These are phyloP conservation scores for Synanthedon vespiformis DNA, from an alignment of 2,888 invertebrate genomes.

Conservation along the genomic window DNA sequence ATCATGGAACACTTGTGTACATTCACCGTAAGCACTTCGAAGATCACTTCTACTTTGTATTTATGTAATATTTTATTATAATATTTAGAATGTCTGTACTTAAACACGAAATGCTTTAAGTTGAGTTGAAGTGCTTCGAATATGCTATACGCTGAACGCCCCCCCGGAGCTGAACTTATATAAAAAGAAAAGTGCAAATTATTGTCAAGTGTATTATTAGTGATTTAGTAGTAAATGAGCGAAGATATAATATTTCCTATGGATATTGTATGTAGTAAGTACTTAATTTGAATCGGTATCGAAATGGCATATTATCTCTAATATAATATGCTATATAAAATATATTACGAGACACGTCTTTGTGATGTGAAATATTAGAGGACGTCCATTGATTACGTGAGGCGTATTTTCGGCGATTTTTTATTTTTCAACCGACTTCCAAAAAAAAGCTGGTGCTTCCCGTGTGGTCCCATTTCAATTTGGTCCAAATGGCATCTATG, in stretches of 20 bases:
- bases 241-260: slow-evolving; percentile 45
- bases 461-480: too few species aligned
- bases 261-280: slow-evolving; percentile 66
- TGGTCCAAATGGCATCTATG: too few species aligned
- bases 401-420: too few species aligned
- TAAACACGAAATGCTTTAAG: background rate
- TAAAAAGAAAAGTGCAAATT: slow-evolving; percentile 57
- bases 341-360: too few species aligned
- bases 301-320: slow-evolving; percentile 17
- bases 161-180: slow-evolving; percentile 58
- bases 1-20: slow-evolving; percentile 19
- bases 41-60: slow-evolving; percentile 10
- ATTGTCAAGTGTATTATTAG: slow-evolving; percentile 54
- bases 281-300: slow-evolving; percentile 42
- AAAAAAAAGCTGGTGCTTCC: too few species aligned
- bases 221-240: slow-evolving; percentile 49
- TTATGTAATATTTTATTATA: background rate
- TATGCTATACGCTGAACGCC: slow-evolving; percentile 61
- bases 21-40: slow-evolving; percentile 53
- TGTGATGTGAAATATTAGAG: too few species aligned
- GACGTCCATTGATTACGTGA: too few species aligned
- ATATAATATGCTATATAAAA: background rate
- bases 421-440: too few species aligned
- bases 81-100: background rate
- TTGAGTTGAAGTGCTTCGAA: slow-evolving; percentile 52